Evolutionary conservation across 2,888 invertebrate genomes (phyloP), one percentile per base, ranked within the genome.

Genomic region (Aspidiotus destructor): DNA sequence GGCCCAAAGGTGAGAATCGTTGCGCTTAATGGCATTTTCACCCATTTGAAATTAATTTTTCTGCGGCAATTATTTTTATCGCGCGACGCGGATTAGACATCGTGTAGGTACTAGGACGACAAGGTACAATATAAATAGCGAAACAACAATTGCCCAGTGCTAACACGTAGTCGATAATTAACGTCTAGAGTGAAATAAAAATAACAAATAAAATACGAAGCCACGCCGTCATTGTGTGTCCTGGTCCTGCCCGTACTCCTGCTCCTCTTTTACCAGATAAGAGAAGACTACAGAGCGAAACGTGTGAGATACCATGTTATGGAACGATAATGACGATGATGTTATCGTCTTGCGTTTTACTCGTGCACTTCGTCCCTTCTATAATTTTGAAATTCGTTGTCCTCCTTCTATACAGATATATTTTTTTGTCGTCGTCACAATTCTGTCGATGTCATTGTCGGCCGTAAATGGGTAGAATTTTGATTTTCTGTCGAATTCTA

Each of bases 131-230:
- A 28, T 28, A 28, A 28, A 28, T 28, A 28, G 28, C 28, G 28
- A 28, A 28, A 28, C 48, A 2, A 48, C 48, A n/a, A n/a, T n/a
- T 11, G 48, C 48, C 11, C 48, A n/a, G 11, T 48, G 48, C 11
- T 48, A 48, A 48, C 48, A 48, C 48, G 48, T 48, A 48, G 48
- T 48, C 48, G 48, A 48, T 48, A 48, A 48, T 48, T 48, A 48
- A 48, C 48, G 48, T n/a, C 48, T 11, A 48, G 48, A 48, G 48
- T 48, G 48, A 48, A 48, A 48, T 48, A 48, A 48, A 48, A 48
- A 28, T 28, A n/a, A 48, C 48, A n/a, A 48, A 48, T 48, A 48
- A 48, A 48, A n/a, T 48, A 13, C 10, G n/a, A 3, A n/a, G 11
- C 11, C n/a, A 13, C 48, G 48, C 11, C 48, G 28, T 28, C 28